Percentiles rank a stretch among this genome's conserved stretches.
These are phyloP conservation scores for Augochlorella aurata DNA, from an alignment of 2,888 invertebrate genomes.

Conservation along the genomic window DNA sequence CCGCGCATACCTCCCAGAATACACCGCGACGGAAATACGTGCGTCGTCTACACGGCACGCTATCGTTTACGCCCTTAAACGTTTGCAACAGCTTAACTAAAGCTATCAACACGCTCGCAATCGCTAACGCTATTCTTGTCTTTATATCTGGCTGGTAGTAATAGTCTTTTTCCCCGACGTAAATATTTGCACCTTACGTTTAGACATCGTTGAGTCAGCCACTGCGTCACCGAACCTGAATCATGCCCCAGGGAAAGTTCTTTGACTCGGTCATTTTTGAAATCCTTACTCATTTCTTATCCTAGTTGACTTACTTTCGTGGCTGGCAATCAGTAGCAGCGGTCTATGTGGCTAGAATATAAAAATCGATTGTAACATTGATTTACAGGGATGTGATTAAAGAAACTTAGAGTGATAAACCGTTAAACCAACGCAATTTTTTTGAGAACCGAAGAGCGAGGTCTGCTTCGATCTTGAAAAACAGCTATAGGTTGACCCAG, in stretches of 20 bases:
- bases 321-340: too few relatives aligned
- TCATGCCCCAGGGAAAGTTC: not conserved
- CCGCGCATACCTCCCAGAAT: conserved; percentile 74
- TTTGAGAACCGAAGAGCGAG: not conserved
- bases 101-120: conserved; percentile 3
- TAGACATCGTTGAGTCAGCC: not conserved
- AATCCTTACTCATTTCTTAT: not conserved
- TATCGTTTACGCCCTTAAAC: conserved; percentile 56
- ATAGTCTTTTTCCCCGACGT: not conserved
- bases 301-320: not conserved
- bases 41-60: conserved; percentile 49
- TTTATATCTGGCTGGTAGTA: not conserved
- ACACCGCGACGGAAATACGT: conserved; percentile 74
- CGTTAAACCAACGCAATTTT: not conserved
- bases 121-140: conserved; percentile 3
- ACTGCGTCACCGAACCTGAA: conserved; percentile 8
- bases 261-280: not conserved
- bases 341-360: too few relatives aligned
- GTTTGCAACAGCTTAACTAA: conserved; percentile 47
- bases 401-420: too few relatives aligned
- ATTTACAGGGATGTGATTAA: too few relatives aligned
- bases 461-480: not conserved
- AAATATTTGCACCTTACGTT: conserved; percentile 3
- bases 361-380: too few relatives aligned
- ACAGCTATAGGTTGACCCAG: conserved; percentile 23